Percentiles rank a stretch among this genome's conserved stretches.
phyloP scores from a whole-genome alignment of 2,888 invertebrate genomes.

The Pseudococcus longispinus region DNA sequence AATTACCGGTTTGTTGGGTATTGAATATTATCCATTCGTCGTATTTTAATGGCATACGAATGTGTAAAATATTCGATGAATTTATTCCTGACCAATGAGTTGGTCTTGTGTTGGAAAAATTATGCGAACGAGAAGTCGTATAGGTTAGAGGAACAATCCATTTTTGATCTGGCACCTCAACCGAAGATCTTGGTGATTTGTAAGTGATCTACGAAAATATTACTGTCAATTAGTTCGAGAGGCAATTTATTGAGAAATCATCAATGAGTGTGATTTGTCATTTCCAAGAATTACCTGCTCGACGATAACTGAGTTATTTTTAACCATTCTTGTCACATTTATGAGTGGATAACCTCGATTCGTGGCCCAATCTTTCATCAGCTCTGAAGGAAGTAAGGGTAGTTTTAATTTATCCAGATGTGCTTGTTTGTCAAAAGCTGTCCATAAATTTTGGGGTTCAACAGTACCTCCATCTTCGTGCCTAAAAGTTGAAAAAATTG shows the following conservation, averaged over 20 bases:
- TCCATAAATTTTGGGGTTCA: conserved; percentile 58
- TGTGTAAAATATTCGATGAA: conserved; percentile 58
- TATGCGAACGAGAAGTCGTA: conserved; percentile 61
- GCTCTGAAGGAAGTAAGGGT: conserved; percentile 64
- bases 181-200: neutral
- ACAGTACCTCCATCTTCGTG: conserved; percentile 58
- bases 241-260: too few relatives aligned
- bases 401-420: conserved; percentile 57
- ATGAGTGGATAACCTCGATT: conserved; percentile 76
- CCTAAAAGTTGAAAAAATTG: neutral
- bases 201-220: conserved; percentile 25
- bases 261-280: too few relatives aligned
- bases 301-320: conserved; percentile 64
- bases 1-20: conserved; percentile 68
- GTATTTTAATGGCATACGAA: conserved; percentile 61
- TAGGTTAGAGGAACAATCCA: conserved; percentile 73
- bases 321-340: conserved; percentile 68
- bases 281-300: conserved; percentile 64
- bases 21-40: conserved; percentile 70
- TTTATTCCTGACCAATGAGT: conserved; percentile 58
- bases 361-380: conserved; percentile 77
- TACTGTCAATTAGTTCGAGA: neutral
- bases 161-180: neutral
- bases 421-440: conserved; percentile 63
- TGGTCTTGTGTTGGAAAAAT: conserved; percentile 58